A percentile compares a stretch with the other conserved stretches of the same genome.
Evolutionary conservation across 2,113 vertebrate genomes (phyloP).

Genomic region (Scophthalmus maximus): DNA sequence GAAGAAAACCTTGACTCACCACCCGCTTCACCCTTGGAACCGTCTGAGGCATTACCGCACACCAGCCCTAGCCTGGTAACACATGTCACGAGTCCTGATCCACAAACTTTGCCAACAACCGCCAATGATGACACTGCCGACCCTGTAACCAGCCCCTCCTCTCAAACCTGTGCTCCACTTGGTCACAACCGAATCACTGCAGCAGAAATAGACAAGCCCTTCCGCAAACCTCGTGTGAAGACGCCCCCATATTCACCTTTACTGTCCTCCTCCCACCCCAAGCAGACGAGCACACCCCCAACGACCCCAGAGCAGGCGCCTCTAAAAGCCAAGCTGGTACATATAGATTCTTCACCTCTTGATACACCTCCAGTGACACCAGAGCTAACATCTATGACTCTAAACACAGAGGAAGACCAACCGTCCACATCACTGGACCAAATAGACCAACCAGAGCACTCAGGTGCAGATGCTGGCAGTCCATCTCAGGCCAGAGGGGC

Average conservation of each 20-base stretch:
- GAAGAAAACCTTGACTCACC: not conserved
- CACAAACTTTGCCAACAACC: constrained; percentile 4
- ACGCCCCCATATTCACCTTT: constrained; percentile 53
- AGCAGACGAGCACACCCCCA: constrained; percentile 32
- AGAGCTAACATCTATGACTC: not conserved
- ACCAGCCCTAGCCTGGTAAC: constrained; percentile 2
- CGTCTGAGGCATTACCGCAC: not conserved
- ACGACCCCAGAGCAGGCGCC: constrained; percentile 47
- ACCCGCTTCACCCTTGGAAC: not conserved
- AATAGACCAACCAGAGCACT: constrained; percentile 21
- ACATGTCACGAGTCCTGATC: constrained; percentile 17
- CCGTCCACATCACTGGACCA: constrained; percentile 64
- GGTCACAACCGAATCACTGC: constrained; percentile 37
- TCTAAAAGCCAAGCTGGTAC: constrained; percentile 50
- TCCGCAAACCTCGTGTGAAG: constrained; percentile 32
- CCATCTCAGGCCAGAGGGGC: constrained; percentile 25
- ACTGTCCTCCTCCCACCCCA: constrained; percentile 15
- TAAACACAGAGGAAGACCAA: constrained; percentile 25
- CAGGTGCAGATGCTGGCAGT: not conserved
- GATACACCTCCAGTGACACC: constrained; percentile 43
- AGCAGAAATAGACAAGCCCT: constrained; percentile 64
- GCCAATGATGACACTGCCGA: constrained; percentile 20
- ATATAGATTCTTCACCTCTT: constrained; percentile 41
- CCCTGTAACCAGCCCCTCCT: constrained; percentile 40
- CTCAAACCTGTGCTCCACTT: constrained; percentile 38